phyloP scores from a whole-genome alignment of 2,113 vertebrate species.

The Hoplias malabaricus region DNA sequence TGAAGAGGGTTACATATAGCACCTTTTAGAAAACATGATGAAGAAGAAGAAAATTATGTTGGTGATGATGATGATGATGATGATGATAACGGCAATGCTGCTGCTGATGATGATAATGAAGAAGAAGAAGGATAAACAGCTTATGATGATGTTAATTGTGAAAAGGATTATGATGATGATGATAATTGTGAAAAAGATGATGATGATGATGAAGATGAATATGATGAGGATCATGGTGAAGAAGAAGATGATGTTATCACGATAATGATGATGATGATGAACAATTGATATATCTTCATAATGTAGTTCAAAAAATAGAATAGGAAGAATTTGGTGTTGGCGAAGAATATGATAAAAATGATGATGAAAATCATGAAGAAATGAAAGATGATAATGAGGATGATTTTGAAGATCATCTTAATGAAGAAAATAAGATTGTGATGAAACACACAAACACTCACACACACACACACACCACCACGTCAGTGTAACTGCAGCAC shows the following conservation, averaged over 20 bases:
- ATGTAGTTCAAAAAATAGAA: too few relatives aligned
- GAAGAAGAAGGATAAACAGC: background rate
- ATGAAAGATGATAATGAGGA: background rate
- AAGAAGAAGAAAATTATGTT: background rate
- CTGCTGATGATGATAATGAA: background rate
- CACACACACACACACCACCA: too few relatives aligned
- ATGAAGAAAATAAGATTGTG: too few relatives aligned
- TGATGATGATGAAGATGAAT: background rate
- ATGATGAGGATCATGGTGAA: background rate
- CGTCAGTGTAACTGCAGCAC: too few relatives aligned
- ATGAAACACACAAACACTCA: too few relatives aligned
- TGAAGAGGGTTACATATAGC: too few relatives aligned
- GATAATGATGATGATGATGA: background rate
- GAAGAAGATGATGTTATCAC: background rate
- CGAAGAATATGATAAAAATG: background rate
- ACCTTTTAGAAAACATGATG: too few relatives aligned
- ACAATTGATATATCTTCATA: too few relatives aligned
- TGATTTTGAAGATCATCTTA: too few relatives aligned
- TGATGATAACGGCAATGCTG: background rate
- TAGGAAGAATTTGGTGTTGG: background rate
- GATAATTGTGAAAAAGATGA: background rate
- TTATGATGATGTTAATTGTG: background rate
- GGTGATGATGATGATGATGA: background rate
- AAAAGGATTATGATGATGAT: background rate
- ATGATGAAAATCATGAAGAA: background rate